Percentiles rank a stretch among this genome's conserved stretches.
These are phyloP conservation scores for Callocephalon fimbriatum DNA, from an alignment of 2,113 vertebrate species.

Conservation along the genomic window DNA sequence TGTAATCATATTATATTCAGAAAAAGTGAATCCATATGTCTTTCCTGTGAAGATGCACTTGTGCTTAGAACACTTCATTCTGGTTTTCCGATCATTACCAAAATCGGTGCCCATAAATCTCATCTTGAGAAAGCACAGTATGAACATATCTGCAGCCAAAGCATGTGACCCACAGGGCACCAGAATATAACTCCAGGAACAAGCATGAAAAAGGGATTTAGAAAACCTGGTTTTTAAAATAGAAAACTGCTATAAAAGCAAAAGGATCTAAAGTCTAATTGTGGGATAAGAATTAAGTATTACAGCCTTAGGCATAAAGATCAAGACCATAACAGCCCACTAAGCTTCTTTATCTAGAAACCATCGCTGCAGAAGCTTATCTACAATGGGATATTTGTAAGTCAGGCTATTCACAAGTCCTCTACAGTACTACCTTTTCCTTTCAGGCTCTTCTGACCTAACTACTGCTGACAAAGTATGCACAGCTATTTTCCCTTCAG, in stretches of 20 bases:
- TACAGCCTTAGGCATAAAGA: not conserved
- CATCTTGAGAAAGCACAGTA: not conserved
- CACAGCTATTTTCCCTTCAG: not conserved
- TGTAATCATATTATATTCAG: not conserved
- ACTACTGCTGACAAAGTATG: not conserved
- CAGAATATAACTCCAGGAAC: not conserved
- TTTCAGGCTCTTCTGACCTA: not conserved
- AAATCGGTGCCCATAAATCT: not conserved
- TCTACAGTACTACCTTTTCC: not conserved
- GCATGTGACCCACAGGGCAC: not conserved
- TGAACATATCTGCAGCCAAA: not conserved
- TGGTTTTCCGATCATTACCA: not conserved
- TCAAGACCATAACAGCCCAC: constrained; percentile 10
- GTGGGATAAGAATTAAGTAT: constrained; percentile 22
- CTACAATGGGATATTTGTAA: not conserved
- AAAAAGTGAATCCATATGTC: not conserved
- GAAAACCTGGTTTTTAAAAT: not conserved
- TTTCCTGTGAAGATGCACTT: not conserved
- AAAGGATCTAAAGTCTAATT: constrained; percentile 6
- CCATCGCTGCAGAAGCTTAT: not conserved
- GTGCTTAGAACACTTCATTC: not conserved
- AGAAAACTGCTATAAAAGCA: constrained; percentile 33
- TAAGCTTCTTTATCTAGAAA: constrained; percentile 7
- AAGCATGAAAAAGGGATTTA: not conserved
- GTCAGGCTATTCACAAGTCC: not conserved